Conservation (phyloP, 1,140 invertebrate genomes). For the Meloidogyne floridensis region DNA sequence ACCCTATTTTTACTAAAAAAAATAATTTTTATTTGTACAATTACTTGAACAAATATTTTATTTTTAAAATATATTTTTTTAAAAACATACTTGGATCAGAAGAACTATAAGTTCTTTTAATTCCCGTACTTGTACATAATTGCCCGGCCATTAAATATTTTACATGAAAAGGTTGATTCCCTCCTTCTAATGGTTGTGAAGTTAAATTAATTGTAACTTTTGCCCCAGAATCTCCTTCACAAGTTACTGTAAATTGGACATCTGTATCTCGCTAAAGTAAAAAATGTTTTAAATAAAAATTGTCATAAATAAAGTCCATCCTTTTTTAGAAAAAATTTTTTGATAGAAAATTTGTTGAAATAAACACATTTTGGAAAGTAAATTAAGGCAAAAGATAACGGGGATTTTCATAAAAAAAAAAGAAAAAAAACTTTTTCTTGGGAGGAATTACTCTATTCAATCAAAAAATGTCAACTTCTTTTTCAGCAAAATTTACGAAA, state of each 20-base stretch:
- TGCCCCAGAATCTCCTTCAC: slow-evolving; percentile 56
- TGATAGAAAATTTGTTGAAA: too few species aligned
- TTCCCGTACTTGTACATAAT: slow-evolving; percentile 50
- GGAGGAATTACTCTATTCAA: too few species aligned
- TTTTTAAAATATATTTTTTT: too few species aligned
- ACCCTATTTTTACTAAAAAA: too few species aligned
- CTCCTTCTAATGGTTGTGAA: slow-evolving; percentile 47
- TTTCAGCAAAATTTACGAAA: background rate
- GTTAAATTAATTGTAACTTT: slow-evolving; percentile 52
- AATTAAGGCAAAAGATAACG: too few species aligned
- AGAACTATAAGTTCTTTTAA: slow-evolving; percentile 58
- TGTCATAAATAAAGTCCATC: too few species aligned
- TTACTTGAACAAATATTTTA: background rate
- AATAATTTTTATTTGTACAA: background rate
- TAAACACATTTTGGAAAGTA: too few species aligned
- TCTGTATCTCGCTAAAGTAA: slow-evolving; percentile 61
- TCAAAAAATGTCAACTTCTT: too few species aligned
- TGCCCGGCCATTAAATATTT: slow-evolving; percentile 41
- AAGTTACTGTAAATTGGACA: slow-evolving; percentile 61
- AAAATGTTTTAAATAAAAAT: too few species aligned
- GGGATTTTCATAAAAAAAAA: too few species aligned
- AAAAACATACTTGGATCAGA: slow-evolving; percentile 36
- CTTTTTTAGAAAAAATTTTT: too few species aligned
- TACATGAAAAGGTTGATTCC: slow-evolving; percentile 41
- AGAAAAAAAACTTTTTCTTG: background rate